A percentile compares a stretch with the other conserved stretches of the same genome.
These are phyloP conservation scores for Himalopsyche kuldschensis DNA, from an alignment of 2,888 invertebrate genomes.

Conservation along the genomic window DNA sequence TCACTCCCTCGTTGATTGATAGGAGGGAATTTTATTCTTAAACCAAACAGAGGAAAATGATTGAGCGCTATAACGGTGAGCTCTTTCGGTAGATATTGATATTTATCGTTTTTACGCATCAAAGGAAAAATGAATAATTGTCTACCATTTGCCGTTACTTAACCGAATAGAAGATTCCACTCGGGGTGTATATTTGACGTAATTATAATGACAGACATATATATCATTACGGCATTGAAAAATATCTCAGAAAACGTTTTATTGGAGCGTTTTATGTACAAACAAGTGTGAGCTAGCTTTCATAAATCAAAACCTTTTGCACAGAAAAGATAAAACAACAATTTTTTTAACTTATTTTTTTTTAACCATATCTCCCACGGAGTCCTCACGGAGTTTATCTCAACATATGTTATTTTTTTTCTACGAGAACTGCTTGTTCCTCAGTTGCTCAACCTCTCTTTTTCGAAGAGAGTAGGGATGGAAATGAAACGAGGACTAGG, in stretches of 20 bases:
- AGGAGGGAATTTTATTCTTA: conserved; percentile 15
- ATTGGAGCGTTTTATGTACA: no score
- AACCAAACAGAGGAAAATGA: conserved; percentile 14
- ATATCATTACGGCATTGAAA: background rate
- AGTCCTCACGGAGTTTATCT: no score
- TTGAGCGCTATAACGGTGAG: conserved; percentile 1
- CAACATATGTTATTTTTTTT: no score
- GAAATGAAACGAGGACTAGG: no score
- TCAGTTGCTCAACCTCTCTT: no score
- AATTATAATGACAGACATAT: conserved; percentile 4
- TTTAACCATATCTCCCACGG: no score
- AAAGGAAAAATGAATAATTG: conserved; percentile 27
- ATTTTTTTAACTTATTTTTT: no score
- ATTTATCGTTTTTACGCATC: conserved; percentile 24
- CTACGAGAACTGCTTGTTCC: no score
- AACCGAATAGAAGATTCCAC: conserved; percentile 11
- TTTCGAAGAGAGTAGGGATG: no score
- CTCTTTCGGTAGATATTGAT: background rate
- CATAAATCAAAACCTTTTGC: no score
- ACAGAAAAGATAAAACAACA: no score
- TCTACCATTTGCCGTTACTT: conserved; percentile 7
- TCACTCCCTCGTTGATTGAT: conserved; percentile 17
- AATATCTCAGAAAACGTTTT: background rate
- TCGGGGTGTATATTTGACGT: background rate
- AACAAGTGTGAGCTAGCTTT: background rate